Conservation (phyloP, 2,113 vertebrate species). For the Sterrhoptilus dennistouni region DNA sequence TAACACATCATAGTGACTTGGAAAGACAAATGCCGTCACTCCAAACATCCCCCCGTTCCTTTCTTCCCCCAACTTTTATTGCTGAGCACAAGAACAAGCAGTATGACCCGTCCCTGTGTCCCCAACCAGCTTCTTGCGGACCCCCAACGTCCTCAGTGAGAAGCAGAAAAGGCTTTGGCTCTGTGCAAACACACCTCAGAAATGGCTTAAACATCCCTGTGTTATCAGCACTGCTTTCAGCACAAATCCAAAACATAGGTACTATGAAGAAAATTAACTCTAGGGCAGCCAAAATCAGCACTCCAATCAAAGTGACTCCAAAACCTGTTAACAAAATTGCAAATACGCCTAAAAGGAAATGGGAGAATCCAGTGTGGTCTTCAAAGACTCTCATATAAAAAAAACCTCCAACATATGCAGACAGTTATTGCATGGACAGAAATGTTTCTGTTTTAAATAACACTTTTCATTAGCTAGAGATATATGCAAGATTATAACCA, state of each 20-base stretch:
- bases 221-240: too few relatives aligned
- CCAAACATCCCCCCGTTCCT: rapidly evolving
- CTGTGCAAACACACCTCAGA: background rate
- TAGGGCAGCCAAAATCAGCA: background rate
- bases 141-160: background rate
- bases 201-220: background rate
- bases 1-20: rapidly evolving
- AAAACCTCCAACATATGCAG: rapidly evolving
- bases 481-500: background rate
- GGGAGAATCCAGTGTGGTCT: background rate
- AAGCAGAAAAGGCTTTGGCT: background rate
- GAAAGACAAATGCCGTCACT: background rate
- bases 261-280: background rate
- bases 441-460: background rate
- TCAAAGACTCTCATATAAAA: background rate
- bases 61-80: background rate
- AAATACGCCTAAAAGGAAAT: background rate
- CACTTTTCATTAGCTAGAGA: background rate
- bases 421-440: background rate
- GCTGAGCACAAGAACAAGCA: rapidly evolving
- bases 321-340: background rate
- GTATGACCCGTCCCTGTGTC: background rate
- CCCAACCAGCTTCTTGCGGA: background rate
- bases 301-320: background rate
- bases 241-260: background rate